phyloP scores from a whole-genome alignment of 2,113 vertebrate species.

The Willisornis vidua region DNA sequence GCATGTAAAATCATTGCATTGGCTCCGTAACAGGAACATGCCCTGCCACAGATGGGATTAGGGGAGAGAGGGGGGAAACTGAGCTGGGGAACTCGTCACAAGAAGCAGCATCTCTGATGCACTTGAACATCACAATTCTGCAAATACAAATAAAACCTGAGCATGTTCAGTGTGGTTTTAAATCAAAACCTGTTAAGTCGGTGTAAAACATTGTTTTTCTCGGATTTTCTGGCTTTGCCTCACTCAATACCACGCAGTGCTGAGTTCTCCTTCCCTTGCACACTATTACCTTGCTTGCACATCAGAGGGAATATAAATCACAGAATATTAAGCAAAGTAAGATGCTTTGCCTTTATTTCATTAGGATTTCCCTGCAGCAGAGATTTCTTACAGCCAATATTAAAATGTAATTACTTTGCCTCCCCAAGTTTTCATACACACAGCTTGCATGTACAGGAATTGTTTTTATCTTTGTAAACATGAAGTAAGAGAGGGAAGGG shows the following conservation, averaged over 20 bases:
- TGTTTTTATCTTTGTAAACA: not conserved
- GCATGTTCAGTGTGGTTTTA: fast-evolving
- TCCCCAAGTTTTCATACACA: not conserved
- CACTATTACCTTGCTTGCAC: not conserved
- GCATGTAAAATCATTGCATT: not conserved
- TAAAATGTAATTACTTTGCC: not conserved
- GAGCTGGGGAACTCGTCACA: not conserved
- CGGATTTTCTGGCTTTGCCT: not conserved
- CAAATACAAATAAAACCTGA: not conserved
- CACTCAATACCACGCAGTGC: not conserved
- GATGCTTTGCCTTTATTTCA: not conserved
- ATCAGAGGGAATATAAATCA: not conserved
- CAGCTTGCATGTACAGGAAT: not conserved
- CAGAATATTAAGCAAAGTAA: not conserved
- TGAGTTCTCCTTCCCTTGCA: not conserved
- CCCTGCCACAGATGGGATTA: not conserved
- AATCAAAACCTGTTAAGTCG: not conserved
- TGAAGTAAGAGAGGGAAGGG: not conserved
- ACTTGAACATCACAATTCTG: not conserved
- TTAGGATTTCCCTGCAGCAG: not conserved
- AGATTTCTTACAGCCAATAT: not conserved
- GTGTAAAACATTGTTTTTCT: not conserved
- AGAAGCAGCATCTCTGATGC: not conserved
- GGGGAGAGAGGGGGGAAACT: not conserved
- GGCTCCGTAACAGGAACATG: not conserved